These are phyloP conservation scores for Halcyon malimbica DNA, from an alignment of 2,113 vertebrate species.

Conservation along the genomic window DNA sequence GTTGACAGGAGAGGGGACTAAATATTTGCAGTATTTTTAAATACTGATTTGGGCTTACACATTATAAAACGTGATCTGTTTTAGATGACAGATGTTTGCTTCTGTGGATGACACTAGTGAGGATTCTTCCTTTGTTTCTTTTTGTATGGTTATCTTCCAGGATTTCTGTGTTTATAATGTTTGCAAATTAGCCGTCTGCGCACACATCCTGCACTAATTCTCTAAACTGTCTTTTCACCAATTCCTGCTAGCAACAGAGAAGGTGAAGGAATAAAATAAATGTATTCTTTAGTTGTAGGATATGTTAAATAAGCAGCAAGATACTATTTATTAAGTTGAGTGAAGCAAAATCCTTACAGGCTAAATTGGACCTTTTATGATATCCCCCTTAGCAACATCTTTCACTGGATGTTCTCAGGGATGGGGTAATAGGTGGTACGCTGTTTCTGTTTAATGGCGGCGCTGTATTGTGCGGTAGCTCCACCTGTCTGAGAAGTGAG, in stretches of 20 bases:
- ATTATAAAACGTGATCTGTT: not conserved
- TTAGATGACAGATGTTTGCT: not conserved
- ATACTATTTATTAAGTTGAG: not conserved
- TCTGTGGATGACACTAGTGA: not conserved
- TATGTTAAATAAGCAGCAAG: not conserved
- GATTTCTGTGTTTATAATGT: not conserved
- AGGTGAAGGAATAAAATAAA: not conserved
- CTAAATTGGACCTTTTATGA: not conserved
- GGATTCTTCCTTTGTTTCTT: not conserved
- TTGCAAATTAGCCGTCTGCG: not conserved
- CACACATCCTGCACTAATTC: not conserved
- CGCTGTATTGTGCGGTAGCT: not conserved
- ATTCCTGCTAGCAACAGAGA: not conserved
- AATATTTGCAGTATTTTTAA: not conserved
- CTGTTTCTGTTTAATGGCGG: not conserved
- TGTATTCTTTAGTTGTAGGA: not conserved
- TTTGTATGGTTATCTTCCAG: not conserved
- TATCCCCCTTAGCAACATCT: not conserved
- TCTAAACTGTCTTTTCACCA: not conserved
- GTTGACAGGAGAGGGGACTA: not conserved
- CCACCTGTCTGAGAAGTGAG: not conserved
- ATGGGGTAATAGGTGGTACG: not conserved
- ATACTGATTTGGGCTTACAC: not conserved
- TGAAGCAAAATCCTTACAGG: not conserved
- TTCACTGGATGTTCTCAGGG: not conserved